These are phyloP conservation scores for Hetaerina americana DNA, from an alignment of 1,140 invertebrate species.

Conservation along the genomic window DNA sequence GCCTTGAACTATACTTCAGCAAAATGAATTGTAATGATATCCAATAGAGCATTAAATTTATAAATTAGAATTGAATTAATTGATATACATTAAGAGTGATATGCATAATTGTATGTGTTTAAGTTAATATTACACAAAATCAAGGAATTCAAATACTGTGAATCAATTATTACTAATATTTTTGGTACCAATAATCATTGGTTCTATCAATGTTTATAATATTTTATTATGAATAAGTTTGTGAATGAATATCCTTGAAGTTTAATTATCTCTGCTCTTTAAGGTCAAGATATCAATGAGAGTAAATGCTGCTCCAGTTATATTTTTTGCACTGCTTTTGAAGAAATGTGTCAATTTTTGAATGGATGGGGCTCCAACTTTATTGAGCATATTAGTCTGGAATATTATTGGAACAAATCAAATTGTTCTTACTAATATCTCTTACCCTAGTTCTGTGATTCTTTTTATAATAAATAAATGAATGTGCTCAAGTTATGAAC, in stretches of 20 bases:
- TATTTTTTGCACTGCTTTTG: not conserved
- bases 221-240: not conserved
- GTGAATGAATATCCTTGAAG: not conserved
- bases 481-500: not conserved
- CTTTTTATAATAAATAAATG: conserved; percentile 1
- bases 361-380: not conserved
- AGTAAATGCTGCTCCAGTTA: not conserved
- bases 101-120: too few species aligned
- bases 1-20: not conserved
- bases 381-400: not conserved
- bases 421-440: not conserved
- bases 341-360: not conserved
- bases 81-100: too few species aligned
- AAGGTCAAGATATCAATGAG: not conserved
- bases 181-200: not conserved
- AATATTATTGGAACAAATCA: not conserved
- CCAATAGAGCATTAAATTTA: too few species aligned
- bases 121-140: too few species aligned
- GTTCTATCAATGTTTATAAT: not conserved
- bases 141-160: not conserved
- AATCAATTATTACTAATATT: not conserved
- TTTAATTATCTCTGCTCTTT: not conserved
- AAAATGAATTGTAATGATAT: not conserved
- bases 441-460: not conserved
- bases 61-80: too few species aligned